Conservation (phyloP, 2,797 vertebrate species). For the Coracias cyanogaster region DNA sequence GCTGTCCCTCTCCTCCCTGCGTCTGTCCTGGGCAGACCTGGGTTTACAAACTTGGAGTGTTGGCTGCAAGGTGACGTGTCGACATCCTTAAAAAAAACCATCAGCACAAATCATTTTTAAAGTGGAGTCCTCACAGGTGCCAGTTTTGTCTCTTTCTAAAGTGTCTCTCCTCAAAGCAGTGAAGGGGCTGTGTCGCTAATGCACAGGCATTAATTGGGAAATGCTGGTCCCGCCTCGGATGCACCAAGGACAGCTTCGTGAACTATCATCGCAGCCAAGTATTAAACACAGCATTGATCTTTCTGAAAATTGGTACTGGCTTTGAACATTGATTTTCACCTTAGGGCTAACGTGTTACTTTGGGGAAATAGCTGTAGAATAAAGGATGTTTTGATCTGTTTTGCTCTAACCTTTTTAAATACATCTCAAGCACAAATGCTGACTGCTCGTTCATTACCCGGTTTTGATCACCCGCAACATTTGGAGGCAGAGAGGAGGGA, state of each 20-base stretch:
- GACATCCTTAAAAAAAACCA: not conserved
- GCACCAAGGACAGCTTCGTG: not conserved
- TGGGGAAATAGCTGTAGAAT: constrained; percentile 42
- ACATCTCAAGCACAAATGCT: not conserved
- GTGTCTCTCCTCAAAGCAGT: not conserved
- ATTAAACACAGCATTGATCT: constrained; percentile 56
- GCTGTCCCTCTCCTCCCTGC: not conserved
- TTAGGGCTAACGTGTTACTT: constrained; percentile 46
- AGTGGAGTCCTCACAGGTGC: not conserved
- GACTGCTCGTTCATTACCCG: not conserved
- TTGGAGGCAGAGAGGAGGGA: not conserved
- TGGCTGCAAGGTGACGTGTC: fast-evolving
- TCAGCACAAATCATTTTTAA: not conserved
- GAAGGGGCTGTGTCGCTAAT: not conserved
- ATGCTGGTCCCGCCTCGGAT: fast-evolving
- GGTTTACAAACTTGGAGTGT: not conserved
- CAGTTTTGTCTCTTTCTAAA: not conserved
- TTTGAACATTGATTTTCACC: constrained; percentile 72
- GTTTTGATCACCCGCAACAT: not conserved
- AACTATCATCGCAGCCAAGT: not conserved
- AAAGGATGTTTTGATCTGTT: constrained; percentile 67
- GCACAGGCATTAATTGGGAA: not conserved
- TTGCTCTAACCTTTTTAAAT: constrained; percentile 62
- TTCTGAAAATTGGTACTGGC: constrained; percentile 53
- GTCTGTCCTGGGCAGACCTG: not conserved